Percentiles rank a stretch among this genome's conserved stretches.
Conservation (phyloP, 2,888 invertebrate genomes). For the Tenthredo scrophulariae region DNA sequence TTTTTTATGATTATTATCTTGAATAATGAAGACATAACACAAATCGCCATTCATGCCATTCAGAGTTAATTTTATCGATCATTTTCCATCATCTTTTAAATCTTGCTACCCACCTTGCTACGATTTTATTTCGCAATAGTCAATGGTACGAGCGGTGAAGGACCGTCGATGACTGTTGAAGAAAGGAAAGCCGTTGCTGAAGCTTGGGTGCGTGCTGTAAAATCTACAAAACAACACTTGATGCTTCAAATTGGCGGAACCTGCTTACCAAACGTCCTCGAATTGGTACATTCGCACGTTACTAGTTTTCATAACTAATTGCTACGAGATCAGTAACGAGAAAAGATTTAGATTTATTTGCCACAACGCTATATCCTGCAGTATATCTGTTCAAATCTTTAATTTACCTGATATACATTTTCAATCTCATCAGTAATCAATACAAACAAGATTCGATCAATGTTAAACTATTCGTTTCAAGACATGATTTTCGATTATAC, state of each 20-base stretch:
- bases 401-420: not conserved
- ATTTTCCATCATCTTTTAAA: not conserved
- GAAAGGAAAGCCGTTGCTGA: conserved; percentile 86
- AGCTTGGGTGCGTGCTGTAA: conserved; percentile 83
- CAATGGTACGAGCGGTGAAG: conserved; percentile 91
- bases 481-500: not conserved
- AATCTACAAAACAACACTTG: conserved; percentile 81
- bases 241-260: conserved; percentile 89
- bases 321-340: not conserved
- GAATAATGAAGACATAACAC: not conserved
- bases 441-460: not conserved
- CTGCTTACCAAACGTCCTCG: conserved; percentile 84
- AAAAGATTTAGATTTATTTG: not conserved
- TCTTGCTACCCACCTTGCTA: not conserved
- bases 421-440: not conserved
- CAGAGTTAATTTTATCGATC: not conserved
- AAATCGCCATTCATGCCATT: not conserved
- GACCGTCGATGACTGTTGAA: conserved; percentile 82
- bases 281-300: conserved; percentile 79
- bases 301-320: not conserved
- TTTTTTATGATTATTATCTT: not conserved
- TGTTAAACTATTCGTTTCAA: too few species aligned
- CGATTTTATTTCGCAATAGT: conserved; percentile 79
- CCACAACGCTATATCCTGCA: too few species aligned
- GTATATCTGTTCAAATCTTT: not conserved